Conservation (phyloP, 2,888 invertebrate species). For the Phlogophora meticulosa region DNA sequence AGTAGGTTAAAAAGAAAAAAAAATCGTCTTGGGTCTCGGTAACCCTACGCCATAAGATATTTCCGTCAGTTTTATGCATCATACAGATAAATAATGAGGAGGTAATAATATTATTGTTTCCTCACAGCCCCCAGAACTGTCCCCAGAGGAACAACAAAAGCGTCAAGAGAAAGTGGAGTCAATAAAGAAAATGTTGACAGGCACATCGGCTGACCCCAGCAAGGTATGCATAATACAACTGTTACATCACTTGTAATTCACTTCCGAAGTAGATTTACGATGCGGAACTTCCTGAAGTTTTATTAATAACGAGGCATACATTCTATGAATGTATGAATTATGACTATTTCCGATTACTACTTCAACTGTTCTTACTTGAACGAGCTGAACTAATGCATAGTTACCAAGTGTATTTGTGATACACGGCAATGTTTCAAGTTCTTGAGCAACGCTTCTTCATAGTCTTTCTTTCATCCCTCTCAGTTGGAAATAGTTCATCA, state of each 20-base stretch:
- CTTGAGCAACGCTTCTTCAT: slow-evolving; percentile 54
- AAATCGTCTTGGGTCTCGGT: too few relatives aligned
- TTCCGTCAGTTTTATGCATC: too few relatives aligned
- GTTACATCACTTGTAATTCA: slow-evolving; percentile 37
- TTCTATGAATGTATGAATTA: slow-evolving; percentile 57
- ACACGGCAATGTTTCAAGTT: slow-evolving; percentile 4
- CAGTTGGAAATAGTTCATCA: slow-evolving; percentile 37
- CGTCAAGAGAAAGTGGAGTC: slow-evolving; percentile 97
- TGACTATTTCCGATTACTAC: slow-evolving; percentile 53
- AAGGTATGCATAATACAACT: slow-evolving; percentile 77
- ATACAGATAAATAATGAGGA: too few relatives aligned
- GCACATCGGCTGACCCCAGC: slow-evolving; percentile 89
- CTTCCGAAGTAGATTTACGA: slow-evolving; percentile 52
- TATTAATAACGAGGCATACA: slow-evolving; percentile 48
- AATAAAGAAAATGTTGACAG: slow-evolving; percentile 97
- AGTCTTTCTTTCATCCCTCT: slow-evolving; percentile 41
- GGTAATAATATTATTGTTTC: slow-evolving; percentile 10
- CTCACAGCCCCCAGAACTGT: slow-evolving; percentile 94
- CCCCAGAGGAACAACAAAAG: slow-evolving; percentile 96
- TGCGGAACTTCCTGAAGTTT: slow-evolving; percentile 56
- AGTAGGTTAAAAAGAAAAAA: too few relatives aligned
- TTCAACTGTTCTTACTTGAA: slow-evolving; percentile 27
- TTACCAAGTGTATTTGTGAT: slow-evolving; percentile 3
- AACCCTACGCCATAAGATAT: too few relatives aligned
- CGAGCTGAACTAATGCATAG: slow-evolving; percentile 27